Conservation (phyloP, 2,888 invertebrate species). For the Belgica antarctica region DNA sequence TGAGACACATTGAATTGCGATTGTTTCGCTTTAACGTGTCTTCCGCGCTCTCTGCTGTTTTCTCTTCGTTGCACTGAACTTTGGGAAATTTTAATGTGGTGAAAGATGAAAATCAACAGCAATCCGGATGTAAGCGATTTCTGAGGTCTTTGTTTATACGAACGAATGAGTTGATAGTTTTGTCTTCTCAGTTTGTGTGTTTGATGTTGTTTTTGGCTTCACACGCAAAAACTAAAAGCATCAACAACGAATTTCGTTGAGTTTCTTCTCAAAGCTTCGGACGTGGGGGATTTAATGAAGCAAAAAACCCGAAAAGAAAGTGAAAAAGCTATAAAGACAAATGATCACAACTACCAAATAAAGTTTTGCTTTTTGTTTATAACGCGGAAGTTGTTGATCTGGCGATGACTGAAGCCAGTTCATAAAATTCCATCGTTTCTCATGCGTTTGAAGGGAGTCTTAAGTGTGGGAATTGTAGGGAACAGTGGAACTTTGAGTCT, state of each 20-base stretch:
- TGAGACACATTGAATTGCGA: no score
- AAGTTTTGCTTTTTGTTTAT: neutral
- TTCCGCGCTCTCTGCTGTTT: no score
- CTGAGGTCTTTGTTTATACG: constrained; percentile 22
- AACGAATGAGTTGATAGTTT: neutral
- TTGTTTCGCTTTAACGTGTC: no score
- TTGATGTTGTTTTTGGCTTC: neutral
- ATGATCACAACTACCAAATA: neutral
- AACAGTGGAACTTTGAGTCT: no score
- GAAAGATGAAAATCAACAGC: constrained; percentile 29
- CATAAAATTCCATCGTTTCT: neutral
- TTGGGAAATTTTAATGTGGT: constrained; percentile 30
- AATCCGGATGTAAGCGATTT: constrained; percentile 39
- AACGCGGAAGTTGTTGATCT: constrained; percentile 33
- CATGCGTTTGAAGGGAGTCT: neutral
- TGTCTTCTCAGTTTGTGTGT: neutral
- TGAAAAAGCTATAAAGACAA: constrained; percentile 16
- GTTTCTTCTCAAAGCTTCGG: neutral
- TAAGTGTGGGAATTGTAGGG: no score
- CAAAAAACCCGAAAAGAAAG: constrained; percentile 28
- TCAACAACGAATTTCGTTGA: neutral
- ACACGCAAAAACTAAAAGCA: neutral
- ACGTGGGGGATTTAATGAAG: neutral
- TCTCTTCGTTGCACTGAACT: neutral
- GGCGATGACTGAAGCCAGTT: constrained; percentile 16